These are phyloP conservation scores for Pipistrellus pygmaeus DNA, from an alignment of 2,797 vertebrate species.

Conservation along the genomic window DNA sequence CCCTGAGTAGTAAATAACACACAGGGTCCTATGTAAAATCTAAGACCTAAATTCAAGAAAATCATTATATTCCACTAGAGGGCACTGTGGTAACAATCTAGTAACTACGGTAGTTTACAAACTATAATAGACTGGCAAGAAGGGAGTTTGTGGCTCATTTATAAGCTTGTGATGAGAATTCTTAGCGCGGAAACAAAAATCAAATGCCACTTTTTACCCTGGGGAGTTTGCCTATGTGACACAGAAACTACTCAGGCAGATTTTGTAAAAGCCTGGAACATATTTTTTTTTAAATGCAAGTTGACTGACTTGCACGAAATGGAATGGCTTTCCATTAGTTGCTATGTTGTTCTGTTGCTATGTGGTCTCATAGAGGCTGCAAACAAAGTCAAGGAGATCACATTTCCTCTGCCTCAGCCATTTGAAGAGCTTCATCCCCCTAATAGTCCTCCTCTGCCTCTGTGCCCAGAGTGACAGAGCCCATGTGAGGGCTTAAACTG, in stretches of 20 bases:
- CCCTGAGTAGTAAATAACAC: not conserved
- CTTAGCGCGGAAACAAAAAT: constrained; percentile 4
- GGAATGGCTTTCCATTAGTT: not conserved
- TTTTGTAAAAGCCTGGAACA: not conserved
- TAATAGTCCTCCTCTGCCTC: not conserved
- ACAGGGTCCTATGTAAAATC: not conserved
- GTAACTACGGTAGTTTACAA: not conserved
- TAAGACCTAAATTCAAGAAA: not conserved
- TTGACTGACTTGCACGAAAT: not conserved
- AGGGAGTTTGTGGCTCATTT: not conserved
- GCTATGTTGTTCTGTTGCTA: constrained; percentile 78
- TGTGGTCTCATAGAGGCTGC: constrained; percentile 44
- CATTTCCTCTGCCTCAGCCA: constrained; percentile 80
- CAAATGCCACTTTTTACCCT: not conserved
- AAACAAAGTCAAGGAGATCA: constrained; percentile 74
- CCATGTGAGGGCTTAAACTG: not conserved
- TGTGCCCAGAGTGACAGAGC: not conserved
- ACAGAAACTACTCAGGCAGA: not conserved
- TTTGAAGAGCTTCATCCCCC: constrained; percentile 42
- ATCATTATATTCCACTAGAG: constrained; percentile 54
- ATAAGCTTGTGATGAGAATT: not conserved
- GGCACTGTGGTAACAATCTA: constrained; percentile 35
- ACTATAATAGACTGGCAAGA: not conserved
- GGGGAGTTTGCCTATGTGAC: not conserved
- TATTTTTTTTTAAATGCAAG: not conserved